phyloP scores from a whole-genome alignment of 1,140 invertebrate genomes.

The Planococcus citri region DNA sequence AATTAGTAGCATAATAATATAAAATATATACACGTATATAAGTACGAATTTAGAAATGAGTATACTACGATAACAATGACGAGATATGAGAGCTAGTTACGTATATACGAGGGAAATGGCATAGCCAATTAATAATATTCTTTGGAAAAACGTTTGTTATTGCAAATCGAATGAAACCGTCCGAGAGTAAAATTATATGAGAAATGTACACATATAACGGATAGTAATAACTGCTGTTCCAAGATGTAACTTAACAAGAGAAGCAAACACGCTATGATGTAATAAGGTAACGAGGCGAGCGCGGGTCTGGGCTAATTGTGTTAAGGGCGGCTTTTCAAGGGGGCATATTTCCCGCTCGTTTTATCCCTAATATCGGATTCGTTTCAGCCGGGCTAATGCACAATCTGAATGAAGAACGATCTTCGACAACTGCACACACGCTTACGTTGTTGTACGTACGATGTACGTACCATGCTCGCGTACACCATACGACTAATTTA shows the following conservation, averaged over 20 bases:
- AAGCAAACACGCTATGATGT: conserved; percentile 5
- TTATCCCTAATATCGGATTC: conserved; percentile 20
- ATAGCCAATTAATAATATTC: conserved; percentile 8
- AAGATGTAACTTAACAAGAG: conserved; percentile 14
- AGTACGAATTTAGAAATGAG: too few relatives aligned
- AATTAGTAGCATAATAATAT: too few relatives aligned
- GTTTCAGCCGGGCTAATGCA: conserved; percentile 18
- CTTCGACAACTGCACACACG: conserved; percentile 12
- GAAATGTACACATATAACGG: conserved; percentile 15
- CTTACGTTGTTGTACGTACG: too few relatives aligned
- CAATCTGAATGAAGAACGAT: conserved; percentile 19
- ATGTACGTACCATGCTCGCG: neutral
- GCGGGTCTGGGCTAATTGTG: neutral
- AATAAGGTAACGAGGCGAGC: neutral
- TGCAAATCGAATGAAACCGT: conserved; percentile 15
- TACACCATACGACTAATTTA: conserved; percentile 10
- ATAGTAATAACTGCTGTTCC: conserved; percentile 13
- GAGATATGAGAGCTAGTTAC: too few relatives aligned
- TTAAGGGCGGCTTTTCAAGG: conserved; percentile 13
- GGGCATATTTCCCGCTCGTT: conserved; percentile 14
- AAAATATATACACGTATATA: too few relatives aligned
- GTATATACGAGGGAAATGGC: neutral
- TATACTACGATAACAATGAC: too few relatives aligned
- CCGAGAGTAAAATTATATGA: conserved; percentile 15
- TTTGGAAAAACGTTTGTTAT: neutral